Base-by-base conservation (phyloP, 2,113 vertebrate genomes). In the Panurus biarmicus region DNA sequence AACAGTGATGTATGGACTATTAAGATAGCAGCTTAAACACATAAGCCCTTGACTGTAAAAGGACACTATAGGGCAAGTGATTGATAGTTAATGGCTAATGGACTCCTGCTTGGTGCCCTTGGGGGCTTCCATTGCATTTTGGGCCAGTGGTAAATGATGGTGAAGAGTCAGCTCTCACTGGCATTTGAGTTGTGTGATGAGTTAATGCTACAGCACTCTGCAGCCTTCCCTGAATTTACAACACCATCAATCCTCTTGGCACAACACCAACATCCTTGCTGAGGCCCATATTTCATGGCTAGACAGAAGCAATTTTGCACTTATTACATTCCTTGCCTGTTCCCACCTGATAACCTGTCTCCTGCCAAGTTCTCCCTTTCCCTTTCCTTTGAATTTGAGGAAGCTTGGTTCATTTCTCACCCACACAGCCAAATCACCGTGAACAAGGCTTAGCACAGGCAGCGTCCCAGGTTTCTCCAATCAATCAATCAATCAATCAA, bases 271-370 rank as follows among this genome's bases (percentile, higher is more conserved):
- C 76, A 78, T 85, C 58, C 14, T 75, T 60, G 66, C 44, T 24
- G 40, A 64, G 31, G 70, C 82, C 16, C 6, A 1, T 26, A 35
- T 20, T 80, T 78, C 74, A 82, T 0, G 3, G 31, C 11, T 24
- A 91, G 36, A 62, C 44, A 78, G 70, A 82, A 74, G 28, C 33
- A 75, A 78, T 92, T 95, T 89, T 90, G 92, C 61, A 81, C 21
- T 26, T 67, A 12, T 1, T 78, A n/a, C 25, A 15, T 18, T 77
- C 44, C 61, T 62, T 84, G 44, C 26, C 51, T 57, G 19, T 26
- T 79, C 35, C 45, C 14, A 53, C 36, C 29, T 24, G 57, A 85
- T 51, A 93, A 67, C 51, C 42, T 54, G 22, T 50, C 44, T 87
- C 21, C 35, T 54, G 28, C 13, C 31, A 20, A 38, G 29, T 36